Conservation (phyloP, 2,888 invertebrate species). For the Ferrisia virgata region DNA sequence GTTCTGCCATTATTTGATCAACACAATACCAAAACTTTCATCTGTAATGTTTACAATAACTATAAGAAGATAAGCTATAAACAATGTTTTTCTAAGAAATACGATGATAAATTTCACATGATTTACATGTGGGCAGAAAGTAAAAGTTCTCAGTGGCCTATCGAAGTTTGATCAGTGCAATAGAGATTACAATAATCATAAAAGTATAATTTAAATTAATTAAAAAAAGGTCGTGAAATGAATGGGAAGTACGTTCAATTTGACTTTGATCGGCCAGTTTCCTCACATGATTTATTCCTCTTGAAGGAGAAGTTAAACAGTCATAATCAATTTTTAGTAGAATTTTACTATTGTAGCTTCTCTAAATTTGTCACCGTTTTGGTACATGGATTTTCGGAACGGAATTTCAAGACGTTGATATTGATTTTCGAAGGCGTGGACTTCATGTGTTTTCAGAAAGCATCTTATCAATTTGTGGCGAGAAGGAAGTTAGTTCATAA, state of each 20-base stretch:
- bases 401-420: constrained; percentile 9
- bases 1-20: constrained; percentile 44
- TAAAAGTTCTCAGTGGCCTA: neutral
- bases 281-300: neutral
- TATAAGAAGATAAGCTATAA: neutral
- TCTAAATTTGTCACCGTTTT: neutral
- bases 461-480: constrained; percentile 13
- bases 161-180: neutral
- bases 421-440: constrained; percentile 42
- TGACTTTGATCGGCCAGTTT: neutral
- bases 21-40: neutral
- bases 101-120: neutral
- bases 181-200: neutral
- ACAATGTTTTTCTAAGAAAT: neutral
- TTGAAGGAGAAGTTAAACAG: neutral
- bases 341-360: neutral
- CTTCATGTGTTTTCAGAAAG: constrained; percentile 41
- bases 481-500: neutral
- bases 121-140: neutral
- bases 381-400: neutral
- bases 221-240: neutral
- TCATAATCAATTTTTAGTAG: neutral
- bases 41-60: neutral
- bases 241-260: neutral
- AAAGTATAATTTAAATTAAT: neutral